These are phyloP conservation scores for Eurytoma californica DNA, from an alignment of 2,888 invertebrate genomes.

Conservation along the genomic window DNA sequence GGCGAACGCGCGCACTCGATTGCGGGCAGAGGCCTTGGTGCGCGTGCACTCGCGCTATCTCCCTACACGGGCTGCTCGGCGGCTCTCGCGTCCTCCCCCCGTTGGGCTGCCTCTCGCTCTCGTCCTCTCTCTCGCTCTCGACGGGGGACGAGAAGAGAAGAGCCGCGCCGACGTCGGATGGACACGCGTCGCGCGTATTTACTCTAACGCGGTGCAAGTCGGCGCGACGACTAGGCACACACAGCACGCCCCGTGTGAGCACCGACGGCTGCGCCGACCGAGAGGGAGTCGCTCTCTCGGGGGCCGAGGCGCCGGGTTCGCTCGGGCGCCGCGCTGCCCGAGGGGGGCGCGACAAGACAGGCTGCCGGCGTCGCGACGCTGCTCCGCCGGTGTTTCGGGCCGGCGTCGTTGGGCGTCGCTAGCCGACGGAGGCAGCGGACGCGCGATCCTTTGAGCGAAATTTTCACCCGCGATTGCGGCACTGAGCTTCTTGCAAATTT, in stretches of 20 bases:
- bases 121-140: neutral
- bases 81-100: neutral
- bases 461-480: too few species aligned
- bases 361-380: conserved; percentile 27
- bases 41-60: conserved; percentile 12
- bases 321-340: neutral
- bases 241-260: conserved; percentile 18
- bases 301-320: conserved; percentile 1
- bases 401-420: conserved; percentile 8
- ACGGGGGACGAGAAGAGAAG: neutral
- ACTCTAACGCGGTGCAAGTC: neutral
- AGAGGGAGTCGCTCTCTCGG: neutral
- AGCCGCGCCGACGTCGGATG: neutral
- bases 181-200: neutral
- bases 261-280: neutral
- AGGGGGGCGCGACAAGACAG: conserved; percentile 14
- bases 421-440: neutral
- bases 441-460: too few species aligned
- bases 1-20: too few species aligned
- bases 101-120: neutral
- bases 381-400: neutral
- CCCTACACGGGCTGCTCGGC: neutral
- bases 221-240: conserved; percentile 5
- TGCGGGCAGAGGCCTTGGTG: neutral
- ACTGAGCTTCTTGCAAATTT: too few species aligned